phyloP scores from a whole-genome alignment of 2,113 vertebrate species.

The Takifugu flavidus region DNA sequence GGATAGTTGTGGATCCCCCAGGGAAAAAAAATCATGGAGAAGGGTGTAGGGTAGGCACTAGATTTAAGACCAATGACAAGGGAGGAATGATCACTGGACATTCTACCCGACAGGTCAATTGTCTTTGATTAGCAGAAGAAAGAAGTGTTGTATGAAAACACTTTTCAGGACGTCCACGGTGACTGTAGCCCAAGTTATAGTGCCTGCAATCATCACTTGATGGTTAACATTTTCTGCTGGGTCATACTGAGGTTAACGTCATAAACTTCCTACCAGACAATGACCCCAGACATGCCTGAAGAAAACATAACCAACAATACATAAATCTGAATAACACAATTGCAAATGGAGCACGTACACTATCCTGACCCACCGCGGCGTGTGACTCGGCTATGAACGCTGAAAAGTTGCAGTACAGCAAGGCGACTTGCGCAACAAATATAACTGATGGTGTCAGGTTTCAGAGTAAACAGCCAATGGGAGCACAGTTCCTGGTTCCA shows the following conservation, averaged over 20 bases:
- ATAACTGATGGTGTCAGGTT: constrained; percentile 60
- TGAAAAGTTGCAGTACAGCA: constrained; percentile 5
- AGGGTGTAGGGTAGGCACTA: constrained; percentile 6
- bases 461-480: constrained; percentile 65
- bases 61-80: constrained; percentile 21
- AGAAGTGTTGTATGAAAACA: constrained; percentile 9
- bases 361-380: too few species aligned
- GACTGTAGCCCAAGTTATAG: constrained; percentile 18
- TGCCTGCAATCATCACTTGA: constrained; percentile 14
- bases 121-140: constrained; percentile 25
- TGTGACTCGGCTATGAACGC: too few species aligned
- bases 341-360: not conserved
- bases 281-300: constrained; percentile 23
- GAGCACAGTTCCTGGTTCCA: constrained; percentile 25
- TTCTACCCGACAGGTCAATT: constrained; percentile 15
- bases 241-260: constrained; percentile 35
- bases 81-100: constrained; percentile 12
- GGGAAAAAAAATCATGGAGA: constrained; percentile 17
- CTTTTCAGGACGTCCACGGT: constrained; percentile 24
- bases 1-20: constrained; percentile 27
- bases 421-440: constrained; percentile 35
- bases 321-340: not conserved
- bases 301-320: not conserved
- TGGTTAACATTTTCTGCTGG: constrained; percentile 18
- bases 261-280: constrained; percentile 19